Base-by-base conservation (phyloP, 2,797 vertebrate species). In the Astyanax mexicanus region DNA sequence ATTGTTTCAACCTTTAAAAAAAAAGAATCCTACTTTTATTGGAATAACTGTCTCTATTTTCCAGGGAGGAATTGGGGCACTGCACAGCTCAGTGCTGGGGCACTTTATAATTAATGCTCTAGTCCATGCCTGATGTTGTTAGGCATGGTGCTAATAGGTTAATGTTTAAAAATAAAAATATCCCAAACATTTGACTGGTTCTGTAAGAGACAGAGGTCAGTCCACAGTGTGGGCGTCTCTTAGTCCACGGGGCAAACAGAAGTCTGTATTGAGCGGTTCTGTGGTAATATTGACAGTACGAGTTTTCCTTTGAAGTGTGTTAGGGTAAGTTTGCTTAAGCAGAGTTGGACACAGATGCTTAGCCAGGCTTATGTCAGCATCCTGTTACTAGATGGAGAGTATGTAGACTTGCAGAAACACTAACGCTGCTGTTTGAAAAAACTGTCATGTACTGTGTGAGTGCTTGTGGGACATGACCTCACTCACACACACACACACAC, bases 361-460 rank as follows among this genome's bases (percentile, higher is more conserved):
- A 44, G 52, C 29, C 23, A 10, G 10, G 27, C 25, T 71, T 29
- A 27, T 19, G 13, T 19, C 40, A 37, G 32, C 19, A 10, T 17
- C 12, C 17, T 62, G 19, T 62, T 62, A 42, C 5, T n/a, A n/a
- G n/a, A n/a, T n/a, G n/a, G 19, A 25, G 23, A 37, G 58, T 49
- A 40, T 51, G 60, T 58, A 70, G 17, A 17, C 45, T 23, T 44
- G 47, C 32, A 15, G 27, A 42, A 17, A 27, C n/a, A 21, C 23
- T 42, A 44, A 75, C 35, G 49, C 42, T 19, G 25, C 25, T 58
- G n/a, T 44, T 71, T 58, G 32, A n/a, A 49, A 64, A 69, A 74
- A 49, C 32, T 54, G 45, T 44, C 35, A 47, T 62, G 62, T 55
- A 61, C 65, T 62, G 52, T 55, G 61, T 65, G 21, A 51, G 4